Evolutionary conservation across 2,888 invertebrate genomes (phyloP), one percentile per base, ranked within the genome.

Genomic region (Bedellia somnulentella): DNA sequence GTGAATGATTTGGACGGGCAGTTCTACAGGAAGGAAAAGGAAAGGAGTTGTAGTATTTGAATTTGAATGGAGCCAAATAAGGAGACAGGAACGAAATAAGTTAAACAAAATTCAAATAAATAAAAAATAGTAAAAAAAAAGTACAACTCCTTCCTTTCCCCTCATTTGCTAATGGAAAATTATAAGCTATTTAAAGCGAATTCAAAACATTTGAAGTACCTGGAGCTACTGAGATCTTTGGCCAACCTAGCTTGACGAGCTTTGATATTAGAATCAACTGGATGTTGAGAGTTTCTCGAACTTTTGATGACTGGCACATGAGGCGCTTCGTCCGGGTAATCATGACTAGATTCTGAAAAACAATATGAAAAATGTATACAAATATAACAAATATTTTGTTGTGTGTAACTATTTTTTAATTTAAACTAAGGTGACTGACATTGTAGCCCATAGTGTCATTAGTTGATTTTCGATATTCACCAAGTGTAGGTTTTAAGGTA

Each of bases 201-300:
- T n/a, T n/a, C n/a, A n/a, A n/a, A n/a, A n/a, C n/a, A n/a, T n/a
- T n/a, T 5, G 18, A 9, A 9, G 9, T 49, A 73, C 75, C 71
- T 73, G 24, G 71, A 53, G 42, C 54, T 70, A 43, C 66, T 73
- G 2, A 73, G 47, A 36, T 75, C 75, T 40, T 60, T 56, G 9
- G 75, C 75, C 9, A 75, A 57, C 38, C 75, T 54, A 5, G 75
- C 75, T 46, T 75, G 75, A 30, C 75, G 44, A n/a, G 75, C 73
- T 29, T 56, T 64, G 9, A 70, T 66, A 37, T 67, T 57, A 15
- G 64, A 62, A 32, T 75, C 73, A 13, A 68, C 73, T 1, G 56
- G 59, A 38, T 53, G 9, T 12, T 24, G 24, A 6, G 11, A 24
- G 2, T 10, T 64, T 68, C 54, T 9, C 57, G 44, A 42, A 60